phyloP scores from a whole-genome alignment of 1,140 invertebrate genomes.

The Pemphigus obesinymphae region DNA sequence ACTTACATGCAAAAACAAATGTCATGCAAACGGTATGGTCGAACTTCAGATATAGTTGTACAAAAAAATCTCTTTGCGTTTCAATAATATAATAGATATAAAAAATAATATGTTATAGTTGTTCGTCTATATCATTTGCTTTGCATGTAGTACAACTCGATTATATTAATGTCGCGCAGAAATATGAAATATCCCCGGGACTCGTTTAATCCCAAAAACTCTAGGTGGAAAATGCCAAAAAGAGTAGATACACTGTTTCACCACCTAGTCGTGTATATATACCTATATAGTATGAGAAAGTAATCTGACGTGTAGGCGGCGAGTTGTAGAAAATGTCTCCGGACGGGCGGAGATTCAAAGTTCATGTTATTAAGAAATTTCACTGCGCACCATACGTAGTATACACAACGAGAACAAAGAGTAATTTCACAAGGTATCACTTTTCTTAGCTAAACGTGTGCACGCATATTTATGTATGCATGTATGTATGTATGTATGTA shows the following conservation, averaged over 20 bases:
- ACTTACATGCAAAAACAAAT: too few relatives aligned
- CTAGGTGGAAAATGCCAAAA: neutral
- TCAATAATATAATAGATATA: too few relatives aligned
- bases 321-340: neutral
- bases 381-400: neutral
- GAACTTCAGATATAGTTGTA: too few relatives aligned
- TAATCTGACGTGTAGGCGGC: neutral
- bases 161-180: neutral
- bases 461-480: too few relatives aligned
- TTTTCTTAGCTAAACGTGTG: neutral
- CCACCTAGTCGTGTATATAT: neutral
- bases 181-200: slow-evolving; percentile 16
- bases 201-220: slow-evolving; percentile 16
- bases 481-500: neutral
- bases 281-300: neutral
- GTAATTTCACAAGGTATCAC: slow-evolving; percentile 16
- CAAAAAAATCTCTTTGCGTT: too few relatives aligned
- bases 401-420: neutral
- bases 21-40: too few relatives aligned
- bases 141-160: too few relatives aligned
- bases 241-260: neutral
- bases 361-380: slow-evolving; percentile 1
- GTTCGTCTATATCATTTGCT: too few relatives aligned
- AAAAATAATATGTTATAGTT: too few relatives aligned
- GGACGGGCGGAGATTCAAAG: neutral